These are phyloP conservation scores for Bombylius major DNA, from an alignment of 2,888 invertebrate species.

Conservation along the genomic window DNA sequence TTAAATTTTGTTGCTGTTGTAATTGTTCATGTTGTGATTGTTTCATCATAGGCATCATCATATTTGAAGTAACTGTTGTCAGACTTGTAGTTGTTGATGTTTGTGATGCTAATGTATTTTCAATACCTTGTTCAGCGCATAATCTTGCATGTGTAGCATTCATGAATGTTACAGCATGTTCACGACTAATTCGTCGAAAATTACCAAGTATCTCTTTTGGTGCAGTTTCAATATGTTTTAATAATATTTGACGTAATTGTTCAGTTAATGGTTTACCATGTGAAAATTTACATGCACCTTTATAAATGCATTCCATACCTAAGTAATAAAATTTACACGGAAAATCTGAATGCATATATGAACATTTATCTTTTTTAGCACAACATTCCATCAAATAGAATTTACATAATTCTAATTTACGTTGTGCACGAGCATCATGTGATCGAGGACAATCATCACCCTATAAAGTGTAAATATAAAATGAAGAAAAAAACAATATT, in stretches of 20 bases:
- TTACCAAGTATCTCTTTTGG: conserved; percentile 86
- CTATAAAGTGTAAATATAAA: neutral
- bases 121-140: conserved; percentile 34
- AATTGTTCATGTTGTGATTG: neutral
- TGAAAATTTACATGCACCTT: conserved; percentile 86
- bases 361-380: conserved; percentile 84
- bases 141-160: conserved; percentile 40
- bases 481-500: neutral
- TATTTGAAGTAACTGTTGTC: neutral
- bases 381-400: conserved; percentile 94
- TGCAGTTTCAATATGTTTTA: conserved; percentile 76
- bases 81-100: conserved; percentile 10
- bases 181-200: conserved; percentile 69
- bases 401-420: conserved; percentile 90
- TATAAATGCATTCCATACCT: conserved; percentile 70
- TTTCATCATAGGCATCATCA: neutral
- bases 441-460: conserved; percentile 70
- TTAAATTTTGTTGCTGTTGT: conserved; percentile 22
- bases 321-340: conserved; percentile 96
- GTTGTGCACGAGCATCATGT: conserved; percentile 67
- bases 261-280: conserved; percentile 81
- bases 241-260: conserved; percentile 49
- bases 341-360: conserved; percentile 93
- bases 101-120: conserved; percentile 23
- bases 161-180: conserved; percentile 50